Evolutionary conservation across 2,888 invertebrate genomes (phyloP).

Genomic region (Philopedon plagiatum): DNA sequence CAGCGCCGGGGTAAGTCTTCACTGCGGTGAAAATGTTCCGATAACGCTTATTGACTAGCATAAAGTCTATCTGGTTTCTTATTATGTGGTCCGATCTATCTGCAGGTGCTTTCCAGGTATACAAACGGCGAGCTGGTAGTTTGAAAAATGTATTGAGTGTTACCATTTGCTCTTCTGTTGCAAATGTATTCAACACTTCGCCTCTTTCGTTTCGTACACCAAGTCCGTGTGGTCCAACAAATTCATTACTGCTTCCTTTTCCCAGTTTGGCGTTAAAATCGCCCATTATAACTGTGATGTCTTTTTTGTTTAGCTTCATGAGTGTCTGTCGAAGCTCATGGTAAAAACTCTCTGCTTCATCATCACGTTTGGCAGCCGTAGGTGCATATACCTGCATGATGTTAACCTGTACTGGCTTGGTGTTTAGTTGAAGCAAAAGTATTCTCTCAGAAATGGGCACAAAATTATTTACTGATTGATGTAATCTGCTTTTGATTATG

Average conservation of each 20-base stretch:
- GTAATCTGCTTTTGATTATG: background rate
- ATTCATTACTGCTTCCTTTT: background rate
- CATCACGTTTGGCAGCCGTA: background rate
- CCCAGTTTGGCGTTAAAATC: background rate
- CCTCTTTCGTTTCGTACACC: no score
- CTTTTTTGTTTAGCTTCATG: background rate
- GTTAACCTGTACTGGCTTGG: background rate
- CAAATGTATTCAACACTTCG: no score
- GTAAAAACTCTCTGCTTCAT: background rate
- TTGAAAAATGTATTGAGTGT: no score
- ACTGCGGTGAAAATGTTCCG: no score
- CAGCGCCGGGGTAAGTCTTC: no score
- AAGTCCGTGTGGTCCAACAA: background rate
- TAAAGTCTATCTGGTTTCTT: no score
- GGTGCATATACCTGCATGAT: background rate
- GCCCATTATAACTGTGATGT: background rate
- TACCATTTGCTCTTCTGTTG: no score
- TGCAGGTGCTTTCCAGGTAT: no score
- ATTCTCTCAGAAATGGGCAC: background rate
- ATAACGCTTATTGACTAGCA: no score
- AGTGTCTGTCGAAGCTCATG: background rate
- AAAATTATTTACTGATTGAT: background rate
- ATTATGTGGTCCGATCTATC: no score
- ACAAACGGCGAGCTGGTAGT: no score
- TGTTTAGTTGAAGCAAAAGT: background rate